A percentile compares a stretch with the other conserved stretches of the same genome.
Conservation (phyloP, 2,797 vertebrate species). For the Enteromius radiatus region DNA sequence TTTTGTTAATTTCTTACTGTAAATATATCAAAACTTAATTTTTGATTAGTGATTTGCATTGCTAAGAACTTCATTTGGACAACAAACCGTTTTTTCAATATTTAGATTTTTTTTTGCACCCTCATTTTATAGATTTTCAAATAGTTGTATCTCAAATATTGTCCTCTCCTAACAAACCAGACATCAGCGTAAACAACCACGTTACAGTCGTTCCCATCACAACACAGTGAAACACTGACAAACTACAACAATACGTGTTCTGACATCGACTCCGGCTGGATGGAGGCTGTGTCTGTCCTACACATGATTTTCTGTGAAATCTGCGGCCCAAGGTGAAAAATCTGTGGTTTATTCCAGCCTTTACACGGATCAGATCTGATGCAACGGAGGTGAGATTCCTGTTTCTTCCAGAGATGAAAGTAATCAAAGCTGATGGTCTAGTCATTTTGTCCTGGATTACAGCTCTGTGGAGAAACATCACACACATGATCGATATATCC, state of each 20-base stretch:
- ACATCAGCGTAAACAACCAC: background rate
- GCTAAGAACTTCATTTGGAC: too few relatives aligned
- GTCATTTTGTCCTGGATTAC: background rate
- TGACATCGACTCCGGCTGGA: background rate
- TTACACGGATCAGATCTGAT: background rate
- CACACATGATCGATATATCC: background rate
- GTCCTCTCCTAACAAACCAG: too few relatives aligned
- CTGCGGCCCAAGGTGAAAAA: background rate
- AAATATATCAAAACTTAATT: too few relatives aligned
- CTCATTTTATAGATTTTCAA: background rate
- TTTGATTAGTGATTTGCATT: too few relatives aligned
- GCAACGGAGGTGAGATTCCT: background rate
- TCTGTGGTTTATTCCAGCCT: background rate
- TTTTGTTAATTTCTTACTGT: too few relatives aligned
- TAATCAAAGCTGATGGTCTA: background rate
- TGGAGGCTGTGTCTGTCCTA: background rate
- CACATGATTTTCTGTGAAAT: background rate
- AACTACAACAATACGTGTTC: background rate
- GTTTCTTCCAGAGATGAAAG: background rate
- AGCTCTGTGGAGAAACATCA: slow-evolving; percentile 34
- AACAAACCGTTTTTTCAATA: too few relatives aligned
- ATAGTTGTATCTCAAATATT: background rate
- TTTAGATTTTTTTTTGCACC: too few relatives aligned
- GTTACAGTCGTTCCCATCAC: background rate
- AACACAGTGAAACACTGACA: background rate